Evolutionary conservation across 2,113 vertebrate genomes (phyloP), one percentile per base, ranked within the genome.

Genomic region (Origma solitaria): DNA sequence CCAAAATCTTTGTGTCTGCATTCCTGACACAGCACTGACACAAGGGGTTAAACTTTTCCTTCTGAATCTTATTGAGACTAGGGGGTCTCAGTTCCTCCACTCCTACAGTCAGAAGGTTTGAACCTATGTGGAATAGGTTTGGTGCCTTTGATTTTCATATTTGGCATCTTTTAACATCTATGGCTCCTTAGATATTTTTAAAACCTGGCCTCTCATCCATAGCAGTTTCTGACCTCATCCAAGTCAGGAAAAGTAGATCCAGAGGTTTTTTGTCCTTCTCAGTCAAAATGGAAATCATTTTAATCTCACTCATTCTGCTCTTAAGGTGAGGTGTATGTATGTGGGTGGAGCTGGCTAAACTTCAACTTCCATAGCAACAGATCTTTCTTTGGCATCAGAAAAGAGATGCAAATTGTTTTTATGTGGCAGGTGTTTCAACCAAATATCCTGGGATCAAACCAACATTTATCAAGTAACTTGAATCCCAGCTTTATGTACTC

Each of bases 381-480:
- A 77, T 31, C 20, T 73, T 80, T 69, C 64, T 66, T 58, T 82
- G 33, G 19, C 71, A 47, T 79, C 37, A 82, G 42, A 27, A 90
- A 50, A 79, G 76, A 77, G 13, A 72, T 62, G 71, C 10, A 72
- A 62, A 65, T 90, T 72, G 45, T 72, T 89, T 95, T 85, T 28
- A 21, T 54, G 56, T 62, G 69, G 50, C 60, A 95, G 80, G 27
- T 92, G 76, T 86, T 93, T 81, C 60, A 83, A 65, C 28, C 51
- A 93, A 94, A 62, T 80, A 86, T 73, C 85, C 62, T 82, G 58
- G 71, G 87, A 94, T 88, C 75, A 73, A 77, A 83, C 47, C 82
- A 80, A 51, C 31, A 58, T 91, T 90, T 95, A 87, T 79, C 50
- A 76, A 66, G 54, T 72, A 58, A 60, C 25, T 73, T 31, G 82